Conservation (phyloP, 2,888 invertebrate genomes). For the Dorcus parallelipipedus region DNA sequence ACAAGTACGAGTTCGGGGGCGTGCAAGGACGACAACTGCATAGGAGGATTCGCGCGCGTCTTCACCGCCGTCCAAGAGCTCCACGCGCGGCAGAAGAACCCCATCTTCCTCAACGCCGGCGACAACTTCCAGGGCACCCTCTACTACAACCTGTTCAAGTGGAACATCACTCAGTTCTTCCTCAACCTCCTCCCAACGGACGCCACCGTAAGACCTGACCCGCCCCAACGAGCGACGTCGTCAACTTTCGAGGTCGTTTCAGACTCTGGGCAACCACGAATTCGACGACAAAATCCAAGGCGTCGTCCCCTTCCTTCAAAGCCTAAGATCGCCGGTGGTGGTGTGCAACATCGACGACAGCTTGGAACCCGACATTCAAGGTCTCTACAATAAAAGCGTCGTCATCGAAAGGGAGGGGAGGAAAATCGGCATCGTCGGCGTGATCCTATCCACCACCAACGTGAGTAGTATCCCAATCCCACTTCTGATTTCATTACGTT, state of each 20-base stretch:
- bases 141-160: constrained; percentile 75
- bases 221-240: not conserved
- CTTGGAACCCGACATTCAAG: constrained; percentile 62
- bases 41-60: constrained; percentile 68
- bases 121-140: constrained; percentile 83
- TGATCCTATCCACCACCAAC: constrained; percentile 64
- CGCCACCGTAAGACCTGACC: constrained; percentile 61
- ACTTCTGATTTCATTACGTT: not conserved
- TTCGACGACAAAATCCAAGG: constrained; percentile 76
- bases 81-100: constrained; percentile 22
- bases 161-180: constrained; percentile 71
- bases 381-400: constrained; percentile 61
- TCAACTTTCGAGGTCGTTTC: constrained; percentile 8
- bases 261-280: constrained; percentile 86
- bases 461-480: constrained; percentile 47
- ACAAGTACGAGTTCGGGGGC: constrained; percentile 55
- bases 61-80: constrained; percentile 55
- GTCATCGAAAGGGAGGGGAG: constrained; percentile 60
- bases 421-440: constrained; percentile 77
- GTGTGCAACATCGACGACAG: constrained; percentile 73
- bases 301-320: constrained; percentile 66
- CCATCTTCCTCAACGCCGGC: constrained; percentile 72
- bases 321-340: constrained; percentile 59
- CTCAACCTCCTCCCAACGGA: constrained; percentile 74
- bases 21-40: constrained; percentile 57